phyloP scores from a whole-genome alignment of 1,140 invertebrate genomes.

The Brachionus plicatilis region DNA sequence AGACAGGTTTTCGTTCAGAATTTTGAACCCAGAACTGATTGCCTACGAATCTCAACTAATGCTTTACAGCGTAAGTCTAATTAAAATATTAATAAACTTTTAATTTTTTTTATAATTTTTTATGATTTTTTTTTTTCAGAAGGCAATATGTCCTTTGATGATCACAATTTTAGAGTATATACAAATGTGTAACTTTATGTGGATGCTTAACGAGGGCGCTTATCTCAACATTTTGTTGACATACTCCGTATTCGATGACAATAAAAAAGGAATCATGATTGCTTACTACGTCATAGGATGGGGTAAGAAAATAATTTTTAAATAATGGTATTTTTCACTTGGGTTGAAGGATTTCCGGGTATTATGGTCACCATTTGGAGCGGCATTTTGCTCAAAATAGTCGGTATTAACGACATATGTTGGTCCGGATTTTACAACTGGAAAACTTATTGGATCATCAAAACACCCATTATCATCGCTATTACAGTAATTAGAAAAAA shows the following conservation, averaged over 20 bases:
- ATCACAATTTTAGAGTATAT: constrained; percentile 13
- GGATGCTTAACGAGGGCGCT: constrained; percentile 35
- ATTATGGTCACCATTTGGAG: not conserved
- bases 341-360: not conserved
- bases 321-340: no score
- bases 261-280: constrained; percentile 10
- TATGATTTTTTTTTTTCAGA: not conserved
- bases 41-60: constrained; percentile 35
- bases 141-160: constrained; percentile 36
- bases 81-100: no score
- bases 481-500: not conserved
- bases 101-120: no score
- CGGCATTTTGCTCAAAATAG: not conserved
- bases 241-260: constrained; percentile 31
- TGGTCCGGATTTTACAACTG: constrained; percentile 34
- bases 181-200: constrained; percentile 39
- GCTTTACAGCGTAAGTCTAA: not conserved
- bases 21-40: constrained; percentile 6
- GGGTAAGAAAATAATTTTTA: not conserved
- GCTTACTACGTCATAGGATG: constrained; percentile 16
- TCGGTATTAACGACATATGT: constrained; percentile 27
- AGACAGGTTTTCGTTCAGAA: constrained; percentile 13
- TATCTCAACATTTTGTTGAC: constrained; percentile 36
- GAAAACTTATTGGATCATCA: constrained; percentile 36
- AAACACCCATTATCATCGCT: constrained; percentile 13